Evolutionary conservation across 2,113 vertebrate genomes (phyloP).

Genomic region (Cariama cristata): DNA sequence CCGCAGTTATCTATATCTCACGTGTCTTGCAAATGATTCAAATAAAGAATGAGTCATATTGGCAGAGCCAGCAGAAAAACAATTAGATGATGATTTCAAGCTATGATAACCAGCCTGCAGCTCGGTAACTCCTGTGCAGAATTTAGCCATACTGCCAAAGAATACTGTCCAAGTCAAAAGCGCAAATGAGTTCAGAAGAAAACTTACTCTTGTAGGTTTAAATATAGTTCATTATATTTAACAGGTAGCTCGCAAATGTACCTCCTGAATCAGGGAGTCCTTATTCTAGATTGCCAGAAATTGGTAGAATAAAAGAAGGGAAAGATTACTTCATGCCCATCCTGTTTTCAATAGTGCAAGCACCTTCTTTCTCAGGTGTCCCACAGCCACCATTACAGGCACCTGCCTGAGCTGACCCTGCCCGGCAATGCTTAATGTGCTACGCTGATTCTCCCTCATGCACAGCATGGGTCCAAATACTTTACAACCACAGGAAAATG

Average conservation of each 20-base stretch:
- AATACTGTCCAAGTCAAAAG: background rate
- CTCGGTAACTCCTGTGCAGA: background rate
- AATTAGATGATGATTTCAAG: background rate
- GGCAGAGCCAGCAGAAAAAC: background rate
- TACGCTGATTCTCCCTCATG: background rate
- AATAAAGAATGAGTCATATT: slow-evolving; percentile 6
- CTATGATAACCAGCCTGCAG: background rate
- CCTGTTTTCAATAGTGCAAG: background rate
- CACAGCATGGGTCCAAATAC: background rate
- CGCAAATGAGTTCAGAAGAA: background rate
- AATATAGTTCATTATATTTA: background rate
- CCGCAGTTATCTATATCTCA: background rate
- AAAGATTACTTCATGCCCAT: background rate
- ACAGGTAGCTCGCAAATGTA: background rate
- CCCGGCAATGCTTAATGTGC: background rate
- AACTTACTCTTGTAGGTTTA: background rate
- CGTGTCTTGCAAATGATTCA: background rate
- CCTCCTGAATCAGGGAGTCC: background rate
- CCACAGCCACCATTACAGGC: background rate
- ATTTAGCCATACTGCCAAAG: background rate
- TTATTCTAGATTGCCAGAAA: background rate
- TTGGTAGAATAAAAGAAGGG: background rate
- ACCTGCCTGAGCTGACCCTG: background rate
- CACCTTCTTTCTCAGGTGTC: background rate
- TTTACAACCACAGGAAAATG: background rate